phyloP scores from a whole-genome alignment of 2,888 invertebrate genomes.

The Seladonia tumulorum region DNA sequence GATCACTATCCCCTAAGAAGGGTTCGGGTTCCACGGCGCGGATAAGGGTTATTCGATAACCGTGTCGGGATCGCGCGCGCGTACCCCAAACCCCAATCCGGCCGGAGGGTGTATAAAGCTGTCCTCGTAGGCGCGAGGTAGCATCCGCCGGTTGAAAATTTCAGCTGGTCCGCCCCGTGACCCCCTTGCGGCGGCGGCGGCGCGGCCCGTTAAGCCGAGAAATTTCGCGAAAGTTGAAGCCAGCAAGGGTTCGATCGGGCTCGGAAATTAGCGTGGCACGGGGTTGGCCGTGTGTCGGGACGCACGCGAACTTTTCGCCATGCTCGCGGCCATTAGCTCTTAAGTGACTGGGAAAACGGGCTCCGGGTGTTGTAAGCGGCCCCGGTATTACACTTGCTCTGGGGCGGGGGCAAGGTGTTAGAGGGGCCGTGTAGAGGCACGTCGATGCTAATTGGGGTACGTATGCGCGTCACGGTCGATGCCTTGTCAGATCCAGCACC shows the following conservation, averaged over 20 bases:
- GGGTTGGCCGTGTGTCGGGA: not conserved
- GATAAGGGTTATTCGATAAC: not conserved
- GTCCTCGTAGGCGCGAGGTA: slow-evolving; percentile 11
- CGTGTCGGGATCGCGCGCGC: not conserved
- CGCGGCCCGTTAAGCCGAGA: not conserved
- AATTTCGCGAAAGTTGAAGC: slow-evolving; percentile 12
- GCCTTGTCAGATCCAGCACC: slow-evolving; percentile 31
- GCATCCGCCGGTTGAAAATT: slow-evolving; percentile 1
- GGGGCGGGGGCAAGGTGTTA: not conserved
- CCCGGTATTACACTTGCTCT: slow-evolving; percentile 29
- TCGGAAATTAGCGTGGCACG: slow-evolving; percentile 12
- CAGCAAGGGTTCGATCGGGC: not conserved
- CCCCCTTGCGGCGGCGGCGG: not conserved
- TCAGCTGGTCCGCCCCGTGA: not conserved
- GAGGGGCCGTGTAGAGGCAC: slow-evolving; percentile 39
- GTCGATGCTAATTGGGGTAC: slow-evolving; percentile 58
- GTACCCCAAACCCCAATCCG: not conserved
- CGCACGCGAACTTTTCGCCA: slow-evolving; percentile 27
- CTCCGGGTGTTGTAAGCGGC: slow-evolving; percentile 16
- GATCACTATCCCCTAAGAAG: not conserved
- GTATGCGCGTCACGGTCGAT: slow-evolving; percentile 57
- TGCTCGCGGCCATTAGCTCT: slow-evolving; percentile 21
- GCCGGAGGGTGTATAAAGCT: not conserved
- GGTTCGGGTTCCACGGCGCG: not conserved
- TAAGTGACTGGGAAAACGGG: slow-evolving; percentile 25